Conservation (phyloP, 2,888 invertebrate genomes). For the Endomychus coccineus region DNA sequence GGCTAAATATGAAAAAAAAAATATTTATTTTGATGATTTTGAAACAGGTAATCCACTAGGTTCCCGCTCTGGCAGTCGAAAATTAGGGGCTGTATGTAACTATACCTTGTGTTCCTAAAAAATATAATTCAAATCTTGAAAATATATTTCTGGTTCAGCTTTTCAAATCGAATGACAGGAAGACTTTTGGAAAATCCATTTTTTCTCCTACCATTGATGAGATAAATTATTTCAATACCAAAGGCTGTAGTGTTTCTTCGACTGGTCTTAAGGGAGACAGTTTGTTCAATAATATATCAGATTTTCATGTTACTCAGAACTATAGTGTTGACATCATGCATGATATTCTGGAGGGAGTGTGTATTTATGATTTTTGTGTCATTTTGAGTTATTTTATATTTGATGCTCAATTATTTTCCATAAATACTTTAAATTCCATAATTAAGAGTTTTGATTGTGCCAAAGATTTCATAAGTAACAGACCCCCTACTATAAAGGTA, state of each 20-base stretch:
- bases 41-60: too few species aligned
- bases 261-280: conserved; percentile 24
- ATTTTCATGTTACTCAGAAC: conserved; percentile 27
- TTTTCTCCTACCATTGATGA: too few species aligned
- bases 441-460: conserved; percentile 19
- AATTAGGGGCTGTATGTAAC: too few species aligned
- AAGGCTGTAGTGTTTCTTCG: background rate
- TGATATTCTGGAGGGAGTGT: conserved; percentile 27
- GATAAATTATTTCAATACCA: too few species aligned
- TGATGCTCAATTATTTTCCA: conserved; percentile 13
- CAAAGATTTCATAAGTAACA: conserved; percentile 11
- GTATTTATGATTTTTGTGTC: conserved; percentile 24
- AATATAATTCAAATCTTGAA: too few species aligned
- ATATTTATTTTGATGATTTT: too few species aligned
- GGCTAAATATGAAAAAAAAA: too few species aligned
- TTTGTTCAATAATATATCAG: conserved; percentile 22
- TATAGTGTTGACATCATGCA: conserved; percentile 29
- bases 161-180: too few species aligned
- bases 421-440: conserved; percentile 20
- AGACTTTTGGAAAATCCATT: too few species aligned
- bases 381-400: conserved; percentile 23
- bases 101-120: too few species aligned
- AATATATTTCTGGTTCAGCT: too few species aligned
- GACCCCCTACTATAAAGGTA: conserved; percentile 15
- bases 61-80: too few species aligned